phyloP scores from a whole-genome alignment of 2,888 invertebrate genomes.

The Sinelater perroti region DNA sequence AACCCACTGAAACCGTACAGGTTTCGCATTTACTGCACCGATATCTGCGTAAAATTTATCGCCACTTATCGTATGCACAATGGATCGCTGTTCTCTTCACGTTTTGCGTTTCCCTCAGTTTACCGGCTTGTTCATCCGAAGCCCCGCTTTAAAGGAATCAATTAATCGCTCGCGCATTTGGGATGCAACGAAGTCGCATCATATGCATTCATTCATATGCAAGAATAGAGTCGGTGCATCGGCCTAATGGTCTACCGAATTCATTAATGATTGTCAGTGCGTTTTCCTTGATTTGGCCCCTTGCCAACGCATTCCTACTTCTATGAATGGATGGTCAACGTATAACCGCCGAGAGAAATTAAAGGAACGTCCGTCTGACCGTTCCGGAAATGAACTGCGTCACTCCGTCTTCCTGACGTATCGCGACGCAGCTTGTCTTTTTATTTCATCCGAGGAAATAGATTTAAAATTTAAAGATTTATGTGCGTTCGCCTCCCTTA shows the following conservation, averaged over 20 bases:
- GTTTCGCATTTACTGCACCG: constrained; percentile 37
- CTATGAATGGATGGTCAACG: constrained; percentile 40
- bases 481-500: constrained; percentile 44
- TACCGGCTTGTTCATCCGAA: too few relatives aligned
- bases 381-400: constrained; percentile 32
- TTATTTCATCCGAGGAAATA: constrained; percentile 43
- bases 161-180: constrained; percentile 18
- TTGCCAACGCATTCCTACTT: constrained; percentile 40
- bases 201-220: constrained; percentile 38
- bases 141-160: too few relatives aligned
- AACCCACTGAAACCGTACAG: constrained; percentile 27
- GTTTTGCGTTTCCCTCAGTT: too few relatives aligned
- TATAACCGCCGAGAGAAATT: constrained; percentile 38
- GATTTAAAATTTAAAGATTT: constrained; percentile 45
- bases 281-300: constrained; percentile 40
- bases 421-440: constrained; percentile 35
- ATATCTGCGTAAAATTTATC: constrained; percentile 38
- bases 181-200: too few relatives aligned
- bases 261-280: constrained; percentile 44
- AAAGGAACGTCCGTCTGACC: constrained; percentile 39
- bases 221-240: constrained; percentile 41
- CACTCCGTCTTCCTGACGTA: constrained; percentile 31
- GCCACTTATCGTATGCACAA: constrained; percentile 22
- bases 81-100: too few relatives aligned
- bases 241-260: constrained; percentile 41